Conservation (phyloP, 2,888 invertebrate genomes). For the Dione juno region DNA sequence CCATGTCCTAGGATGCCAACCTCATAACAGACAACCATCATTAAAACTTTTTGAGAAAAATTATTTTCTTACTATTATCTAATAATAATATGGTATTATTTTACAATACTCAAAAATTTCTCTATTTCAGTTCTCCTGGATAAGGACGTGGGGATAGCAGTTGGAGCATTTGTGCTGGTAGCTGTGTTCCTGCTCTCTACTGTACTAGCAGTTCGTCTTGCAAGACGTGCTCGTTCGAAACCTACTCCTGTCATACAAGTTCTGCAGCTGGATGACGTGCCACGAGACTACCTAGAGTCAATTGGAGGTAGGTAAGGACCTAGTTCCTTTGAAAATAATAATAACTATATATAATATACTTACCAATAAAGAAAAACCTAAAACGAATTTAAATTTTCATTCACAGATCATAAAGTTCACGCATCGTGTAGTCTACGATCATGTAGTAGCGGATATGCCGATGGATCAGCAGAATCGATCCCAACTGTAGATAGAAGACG, state of each 20-base stretch:
- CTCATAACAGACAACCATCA: no score
- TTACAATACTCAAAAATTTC: neutral
- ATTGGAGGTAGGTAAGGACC: constrained; percentile 62
- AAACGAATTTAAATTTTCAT: neutral
- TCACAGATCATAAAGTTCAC: constrained; percentile 70
- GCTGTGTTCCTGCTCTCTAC: constrained; percentile 68
- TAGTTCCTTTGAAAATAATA: constrained; percentile 9
- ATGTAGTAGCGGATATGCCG: constrained; percentile 74
- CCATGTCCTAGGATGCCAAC: no score
- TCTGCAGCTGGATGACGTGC: constrained; percentile 73
- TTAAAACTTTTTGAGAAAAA: no score
- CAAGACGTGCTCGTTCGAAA: constrained; percentile 63
- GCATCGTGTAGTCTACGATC: constrained; percentile 73
- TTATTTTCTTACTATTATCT: no score
- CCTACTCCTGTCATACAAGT: constrained; percentile 74
- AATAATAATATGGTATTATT: neutral
- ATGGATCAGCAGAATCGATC: constrained; percentile 66
- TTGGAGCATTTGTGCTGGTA: constrained; percentile 70
- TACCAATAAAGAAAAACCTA: neutral
- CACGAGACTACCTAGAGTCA: constrained; percentile 71
- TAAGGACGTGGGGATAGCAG: constrained; percentile 72
- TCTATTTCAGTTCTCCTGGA: constrained; percentile 66
- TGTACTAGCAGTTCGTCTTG: constrained; percentile 59
- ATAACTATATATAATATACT: neutral
- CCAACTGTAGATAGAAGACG: constrained; percentile 64